Percentiles rank a stretch among this genome's conserved stretches.
phyloP scores from a whole-genome alignment of 2,113 vertebrate species.

The Megalops atlanticus region DNA sequence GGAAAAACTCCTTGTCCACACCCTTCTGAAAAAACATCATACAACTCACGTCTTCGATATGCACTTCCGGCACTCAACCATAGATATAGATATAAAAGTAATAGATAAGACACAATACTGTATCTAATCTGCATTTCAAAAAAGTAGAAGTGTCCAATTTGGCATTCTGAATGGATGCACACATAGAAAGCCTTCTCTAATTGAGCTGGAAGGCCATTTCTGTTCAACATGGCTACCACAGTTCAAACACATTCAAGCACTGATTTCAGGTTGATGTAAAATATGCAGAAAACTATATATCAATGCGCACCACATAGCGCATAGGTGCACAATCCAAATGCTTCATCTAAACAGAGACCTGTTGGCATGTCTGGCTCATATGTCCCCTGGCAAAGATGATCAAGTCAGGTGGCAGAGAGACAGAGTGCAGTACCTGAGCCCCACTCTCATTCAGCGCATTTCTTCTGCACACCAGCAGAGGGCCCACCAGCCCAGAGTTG shows the following conservation, averaged over 20 bases:
- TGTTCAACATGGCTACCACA: not conserved
- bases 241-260: not conserved
- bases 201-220: not conserved
- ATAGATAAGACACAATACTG: not conserved
- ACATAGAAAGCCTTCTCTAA: not conserved
- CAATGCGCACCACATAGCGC: too few species aligned
- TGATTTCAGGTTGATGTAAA: not conserved
- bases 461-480: conserved; percentile 85
- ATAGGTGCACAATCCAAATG: too few species aligned
- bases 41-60: not conserved
- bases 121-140: too few species aligned
- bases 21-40: conserved; percentile 70
- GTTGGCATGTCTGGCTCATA: not conserved
- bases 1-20: conserved; percentile 85
- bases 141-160: not conserved
- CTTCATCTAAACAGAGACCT: not conserved
- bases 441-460: conserved; percentile 64
- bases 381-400: not conserved
- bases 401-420: not conserved
- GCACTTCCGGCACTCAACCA: not conserved
- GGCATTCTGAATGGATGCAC: not conserved
- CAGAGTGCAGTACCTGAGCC: conserved; percentile 69
- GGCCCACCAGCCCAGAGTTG: conserved; percentile 87
- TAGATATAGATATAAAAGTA: not conserved
- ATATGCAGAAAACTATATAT: too few species aligned